These are phyloP conservation scores for Phymorhynchus buccinoides DNA, from an alignment of 1,140 invertebrate genomes.

Conservation along the genomic window DNA sequence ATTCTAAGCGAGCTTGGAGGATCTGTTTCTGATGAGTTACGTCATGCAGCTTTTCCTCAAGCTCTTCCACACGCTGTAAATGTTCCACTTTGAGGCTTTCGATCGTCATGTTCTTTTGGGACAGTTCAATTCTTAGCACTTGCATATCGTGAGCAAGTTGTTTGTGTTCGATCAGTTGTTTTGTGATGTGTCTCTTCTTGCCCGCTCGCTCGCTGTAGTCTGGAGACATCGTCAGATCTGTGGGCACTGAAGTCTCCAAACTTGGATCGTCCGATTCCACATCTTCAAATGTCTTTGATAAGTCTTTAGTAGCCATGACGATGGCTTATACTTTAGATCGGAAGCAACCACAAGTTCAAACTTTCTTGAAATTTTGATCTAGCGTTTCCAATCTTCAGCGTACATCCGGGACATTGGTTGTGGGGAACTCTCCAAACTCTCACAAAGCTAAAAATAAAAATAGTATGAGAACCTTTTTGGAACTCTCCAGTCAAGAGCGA, in stretches of 20 bases:
- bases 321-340: not conserved
- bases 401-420: conserved; percentile 32
- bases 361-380: not conserved
- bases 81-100: conserved; percentile 72
- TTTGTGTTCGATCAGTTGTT: conserved; percentile 69
- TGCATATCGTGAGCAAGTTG: conserved; percentile 73
- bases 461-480: no score
- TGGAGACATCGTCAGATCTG: conserved; percentile 67
- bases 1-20: conserved; percentile 67
- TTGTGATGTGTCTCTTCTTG: conserved; percentile 61
- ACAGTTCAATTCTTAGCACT: conserved; percentile 73
- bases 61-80: conserved; percentile 68
- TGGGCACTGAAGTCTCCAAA: conserved; percentile 67
- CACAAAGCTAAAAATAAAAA: not conserved
- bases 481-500: not conserved
- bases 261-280: conserved; percentile 67
- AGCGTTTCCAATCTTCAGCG: conserved; percentile 1
- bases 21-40: conserved; percentile 72
- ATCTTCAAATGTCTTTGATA: conserved; percentile 68
- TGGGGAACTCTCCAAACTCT: conserved; percentile 39
- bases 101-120: conserved; percentile 70
- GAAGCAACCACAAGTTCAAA: not conserved
- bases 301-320: conserved; percentile 63
- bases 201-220: conserved; percentile 57
- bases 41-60: conserved; percentile 73